Percentiles rank a stretch among this genome's conserved stretches.
Evolutionary conservation across 1,140 invertebrate genomes (phyloP).

Genomic region (Drosophila seguyi): DNA sequence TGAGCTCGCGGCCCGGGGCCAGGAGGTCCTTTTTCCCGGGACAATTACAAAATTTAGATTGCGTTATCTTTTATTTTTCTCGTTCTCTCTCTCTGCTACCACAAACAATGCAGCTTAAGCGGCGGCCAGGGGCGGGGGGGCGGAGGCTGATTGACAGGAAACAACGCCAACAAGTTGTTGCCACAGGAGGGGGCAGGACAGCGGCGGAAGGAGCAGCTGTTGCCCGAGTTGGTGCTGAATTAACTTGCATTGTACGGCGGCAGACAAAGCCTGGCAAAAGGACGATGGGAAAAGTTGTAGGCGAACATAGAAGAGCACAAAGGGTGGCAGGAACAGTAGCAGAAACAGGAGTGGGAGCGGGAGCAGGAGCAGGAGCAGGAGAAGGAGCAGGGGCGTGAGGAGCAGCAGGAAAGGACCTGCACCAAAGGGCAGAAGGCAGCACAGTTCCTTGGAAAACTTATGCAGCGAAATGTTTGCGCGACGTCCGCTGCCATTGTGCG

Average conservation of each 20-base stretch:
- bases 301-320: background rate
- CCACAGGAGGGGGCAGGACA: slow-evolving; percentile 4
- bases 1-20: slow-evolving; percentile 1
- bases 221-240: slow-evolving; percentile 48
- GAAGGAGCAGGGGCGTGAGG: background rate
- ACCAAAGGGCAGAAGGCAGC: slow-evolving; percentile 3
- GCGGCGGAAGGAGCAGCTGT: slow-evolving; percentile 9
- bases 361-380: background rate
- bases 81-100: background rate
- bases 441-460: slow-evolving; percentile 48
- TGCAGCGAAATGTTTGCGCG: slow-evolving; percentile 57
- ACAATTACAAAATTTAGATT: slow-evolving; percentile 57
- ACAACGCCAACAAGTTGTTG: slow-evolving; percentile 65
- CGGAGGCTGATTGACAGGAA: slow-evolving; percentile 52
- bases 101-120: slow-evolving; percentile 41
- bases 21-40: slow-evolving; percentile 39
- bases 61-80: slow-evolving; percentile 15
- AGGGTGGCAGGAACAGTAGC: background rate
- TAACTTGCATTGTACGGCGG: slow-evolving; percentile 55
- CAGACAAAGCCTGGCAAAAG: slow-evolving; percentile 43
- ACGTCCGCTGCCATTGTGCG: slow-evolving; percentile 41
- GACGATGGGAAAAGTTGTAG: slow-evolving; percentile 25
- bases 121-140: background rate
- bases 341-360: background rate
- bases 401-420: slow-evolving; percentile 1